Evolutionary conservation across 2,888 invertebrate species (phyloP), one percentile per base, ranked within the genome.

Genomic region (Drosophila yooni): DNA sequence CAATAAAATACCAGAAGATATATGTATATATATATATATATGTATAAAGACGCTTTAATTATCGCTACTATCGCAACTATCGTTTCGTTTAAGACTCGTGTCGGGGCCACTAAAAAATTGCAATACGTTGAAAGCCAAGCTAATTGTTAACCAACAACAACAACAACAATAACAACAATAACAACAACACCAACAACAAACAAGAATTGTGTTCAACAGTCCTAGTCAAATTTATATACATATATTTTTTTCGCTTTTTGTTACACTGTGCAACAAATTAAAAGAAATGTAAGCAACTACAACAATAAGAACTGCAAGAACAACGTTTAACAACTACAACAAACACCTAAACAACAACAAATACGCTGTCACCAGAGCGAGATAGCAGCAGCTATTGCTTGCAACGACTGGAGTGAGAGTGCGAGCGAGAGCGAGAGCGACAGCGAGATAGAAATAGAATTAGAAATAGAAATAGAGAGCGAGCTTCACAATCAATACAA

Each of bases 401-500:
- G 46, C 29, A 27, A 43, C 67, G 63, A 67, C 67, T 57, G 73
- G 72, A 59, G 75, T 57, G 70, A 57, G 51, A 67, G 68, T 63
- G 31, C 27, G 18, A 56, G 33, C 57, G 46, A 52, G 18, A 56
- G 33, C 57, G 46, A 52, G 58, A 63, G 46, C 29, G 57, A 40
- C 33, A 53, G 51, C 34, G 29, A 21, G 27, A 53, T 51, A 40
- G 56, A 43, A 71, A 54, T 59, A 62, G 62, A 63, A 71, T 51
- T 58, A 62, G 29, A 21, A 21, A 51, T 51, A 40, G 59, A 48
- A 71, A 54, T 59, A 62, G 60, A 66, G 70, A 65, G 76, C 64
- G 34, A 53, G 59, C 59, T 70, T 71, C 60, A 82, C 85, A 89
- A 83, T 83, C 83, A 83, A 89, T 83, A 83, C 74, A 74, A 46